Conservation (phyloP, 2,888 invertebrate genomes). For the Mythimna loreyi region DNA sequence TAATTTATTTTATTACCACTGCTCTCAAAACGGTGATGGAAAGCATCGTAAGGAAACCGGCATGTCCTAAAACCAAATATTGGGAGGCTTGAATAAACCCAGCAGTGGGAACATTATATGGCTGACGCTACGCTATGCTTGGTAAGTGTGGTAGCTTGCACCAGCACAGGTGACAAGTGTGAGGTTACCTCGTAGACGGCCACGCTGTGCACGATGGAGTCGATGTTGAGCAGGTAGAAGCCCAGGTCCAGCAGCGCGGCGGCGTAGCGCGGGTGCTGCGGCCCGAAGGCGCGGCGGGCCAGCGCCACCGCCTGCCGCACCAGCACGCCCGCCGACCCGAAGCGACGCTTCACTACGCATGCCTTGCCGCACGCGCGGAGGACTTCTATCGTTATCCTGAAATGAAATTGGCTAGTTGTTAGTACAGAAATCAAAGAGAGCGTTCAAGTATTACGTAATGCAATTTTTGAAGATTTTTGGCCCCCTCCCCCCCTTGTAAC, state of each 20-base stretch:
- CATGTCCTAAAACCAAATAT: too few relatives aligned
- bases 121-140: too few relatives aligned
- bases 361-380: constrained; percentile 96
- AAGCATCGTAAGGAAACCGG: too few relatives aligned
- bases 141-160: too few relatives aligned
- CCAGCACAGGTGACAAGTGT: not conserved
- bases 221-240: constrained; percentile 97
- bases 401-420: not conserved
- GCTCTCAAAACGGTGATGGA: too few relatives aligned
- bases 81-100: too few relatives aligned
- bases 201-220: constrained; percentile 96
- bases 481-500: too few relatives aligned
- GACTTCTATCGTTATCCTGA: constrained; percentile 94
- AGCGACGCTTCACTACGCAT: constrained; percentile 97
- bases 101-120: too few relatives aligned
- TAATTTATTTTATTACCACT: too few relatives aligned
- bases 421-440: not conserved
- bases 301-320: constrained; percentile 95
- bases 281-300: constrained; percentile 92
- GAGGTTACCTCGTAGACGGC: constrained; percentile 92
- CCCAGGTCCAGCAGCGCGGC: constrained; percentile 97
- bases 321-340: constrained; percentile 95
- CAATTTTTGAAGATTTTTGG: too few relatives aligned
- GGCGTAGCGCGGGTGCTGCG: constrained; percentile 95
- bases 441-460: too few relatives aligned